Evolutionary conservation across 1,140 invertebrate genomes (phyloP).

Genomic region (Trissolcus basalis): DNA sequence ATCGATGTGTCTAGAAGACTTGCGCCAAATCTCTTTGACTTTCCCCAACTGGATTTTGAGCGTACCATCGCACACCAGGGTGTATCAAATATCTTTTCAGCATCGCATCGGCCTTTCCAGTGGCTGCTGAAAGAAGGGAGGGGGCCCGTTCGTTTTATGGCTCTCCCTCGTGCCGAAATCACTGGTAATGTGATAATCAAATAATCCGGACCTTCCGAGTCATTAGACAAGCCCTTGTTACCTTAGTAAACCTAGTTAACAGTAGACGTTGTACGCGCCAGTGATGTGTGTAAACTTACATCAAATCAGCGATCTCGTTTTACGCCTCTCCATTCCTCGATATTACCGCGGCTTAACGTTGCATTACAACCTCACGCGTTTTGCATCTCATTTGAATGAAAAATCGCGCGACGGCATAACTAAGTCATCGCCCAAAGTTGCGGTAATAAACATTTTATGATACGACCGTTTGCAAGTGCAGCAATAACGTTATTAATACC

Average conservation of each 20-base stretch:
- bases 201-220: constrained; percentile 74
- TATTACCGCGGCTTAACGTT: constrained; percentile 47
- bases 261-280: constrained; percentile 48
- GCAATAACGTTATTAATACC: not conserved
- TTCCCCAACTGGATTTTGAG: constrained; percentile 41
- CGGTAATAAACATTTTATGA: constrained; percentile 46
- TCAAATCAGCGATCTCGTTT: constrained; percentile 59
- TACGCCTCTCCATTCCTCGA: constrained; percentile 39
- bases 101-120: constrained; percentile 53
- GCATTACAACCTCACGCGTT: constrained; percentile 50
- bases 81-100: constrained; percentile 61
- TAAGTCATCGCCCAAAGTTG: constrained; percentile 21
- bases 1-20: constrained; percentile 46
- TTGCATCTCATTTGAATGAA: constrained; percentile 56
- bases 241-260: constrained; percentile 70
- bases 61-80: constrained; percentile 38
- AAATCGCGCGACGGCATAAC: constrained; percentile 34
- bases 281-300: constrained; percentile 58
- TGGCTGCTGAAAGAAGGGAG: constrained; percentile 49
- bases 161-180: constrained; percentile 64
- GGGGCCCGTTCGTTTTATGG: constrained; percentile 64
- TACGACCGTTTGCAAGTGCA: constrained; percentile 14
- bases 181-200: constrained; percentile 74
- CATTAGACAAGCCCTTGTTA: constrained; percentile 73
- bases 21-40: constrained; percentile 54